Base-by-base conservation (phyloP, 2,888 invertebrate species). In the Plebejus melissa region DNA sequence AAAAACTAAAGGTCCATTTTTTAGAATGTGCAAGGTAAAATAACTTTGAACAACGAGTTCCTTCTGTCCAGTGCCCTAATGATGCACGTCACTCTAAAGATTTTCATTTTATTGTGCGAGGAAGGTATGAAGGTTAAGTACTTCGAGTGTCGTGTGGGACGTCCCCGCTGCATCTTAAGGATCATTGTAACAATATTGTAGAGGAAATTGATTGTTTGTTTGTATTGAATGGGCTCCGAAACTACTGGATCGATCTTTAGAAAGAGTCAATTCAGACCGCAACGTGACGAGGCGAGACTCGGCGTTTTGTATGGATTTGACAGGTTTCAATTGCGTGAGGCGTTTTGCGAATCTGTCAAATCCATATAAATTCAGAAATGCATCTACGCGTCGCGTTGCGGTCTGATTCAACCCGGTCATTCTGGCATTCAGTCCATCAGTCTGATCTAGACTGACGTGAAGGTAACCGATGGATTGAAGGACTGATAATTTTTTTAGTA, bases 41-140 rank as follows among this genome's bases (percentile, higher is more conserved):
- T 54, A 16, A 16, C 54, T 4, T 0, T 54, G 54, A 54, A 54
- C 54, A 4, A 54, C 11, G 16, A 54, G 54, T 75, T 78, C 76
- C 74, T 79, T 79, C 79, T 79, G 78, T 72, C 54, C 32, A 72
- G 72, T 54, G 72, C 72, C 72, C 28, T 72, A 72, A 72, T 72
- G 72, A 72, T 28, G 54, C 81, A 81, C 82, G 80, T 81, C 80
- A 78, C 77, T 81, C 79, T 79, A 79, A 79, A 78, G 76, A 77
- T 80, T 79, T 79, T 79, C 80, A 81, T 78, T 79, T 76, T 74
- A 76, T 77, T 77, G 77, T 69, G 76, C 76, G 80, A 82, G 80
- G 82, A 81, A 77, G 81, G 76, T 76, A 65, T 11, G 80, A 80
- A 80, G 81, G 80, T 80, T 80, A 79, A 71, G 74, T 46, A 71